Evolutionary conservation across 2,888 invertebrate genomes (phyloP).

Genomic region (Troglohyphantes excavatus): DNA sequence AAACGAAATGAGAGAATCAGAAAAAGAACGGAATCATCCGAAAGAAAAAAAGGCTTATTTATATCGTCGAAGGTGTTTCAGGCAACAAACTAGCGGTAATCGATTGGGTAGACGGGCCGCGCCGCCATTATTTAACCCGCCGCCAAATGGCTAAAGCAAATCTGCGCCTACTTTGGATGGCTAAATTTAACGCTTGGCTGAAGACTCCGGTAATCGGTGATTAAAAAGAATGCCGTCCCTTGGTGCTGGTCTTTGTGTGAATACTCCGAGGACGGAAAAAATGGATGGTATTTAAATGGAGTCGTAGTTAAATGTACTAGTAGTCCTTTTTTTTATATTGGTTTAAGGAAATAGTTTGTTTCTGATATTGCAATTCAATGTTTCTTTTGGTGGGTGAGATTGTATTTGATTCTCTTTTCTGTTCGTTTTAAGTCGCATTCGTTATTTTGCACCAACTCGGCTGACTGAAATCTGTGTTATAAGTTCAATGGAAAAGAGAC

Average conservation of each 20-base stretch:
- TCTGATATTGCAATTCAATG: too few species aligned
- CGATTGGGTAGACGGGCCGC: slow-evolving; percentile 18
- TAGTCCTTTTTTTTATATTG: neutral
- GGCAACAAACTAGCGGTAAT: slow-evolving; percentile 9
- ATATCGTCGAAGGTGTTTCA: slow-evolving; percentile 30
- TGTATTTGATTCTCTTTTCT: too few species aligned
- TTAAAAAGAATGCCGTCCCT: slow-evolving; percentile 22
- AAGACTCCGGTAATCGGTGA: slow-evolving; percentile 34
- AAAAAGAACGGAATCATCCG: neutral
- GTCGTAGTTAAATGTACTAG: neutral
- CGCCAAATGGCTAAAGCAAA: slow-evolving; percentile 36
- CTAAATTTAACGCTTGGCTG: slow-evolving; percentile 46
- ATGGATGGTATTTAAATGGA: slow-evolving; percentile 9
- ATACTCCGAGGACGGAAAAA: neutral
- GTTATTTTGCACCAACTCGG: too few species aligned
- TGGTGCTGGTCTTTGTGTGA: slow-evolving; percentile 10
- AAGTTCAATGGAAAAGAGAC: too few species aligned
- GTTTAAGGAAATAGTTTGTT: too few species aligned
- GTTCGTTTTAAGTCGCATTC: too few species aligned
- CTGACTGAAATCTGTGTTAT: too few species aligned
- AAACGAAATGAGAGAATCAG: neutral
- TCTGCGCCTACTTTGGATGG: slow-evolving; percentile 30
- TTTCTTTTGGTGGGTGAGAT: too few species aligned
- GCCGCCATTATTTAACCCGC: neutral
- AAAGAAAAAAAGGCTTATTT: slow-evolving; percentile 25